Evolutionary conservation across 2,113 vertebrate genomes (phyloP).

Genomic region (Notiomystis cincta): DNA sequence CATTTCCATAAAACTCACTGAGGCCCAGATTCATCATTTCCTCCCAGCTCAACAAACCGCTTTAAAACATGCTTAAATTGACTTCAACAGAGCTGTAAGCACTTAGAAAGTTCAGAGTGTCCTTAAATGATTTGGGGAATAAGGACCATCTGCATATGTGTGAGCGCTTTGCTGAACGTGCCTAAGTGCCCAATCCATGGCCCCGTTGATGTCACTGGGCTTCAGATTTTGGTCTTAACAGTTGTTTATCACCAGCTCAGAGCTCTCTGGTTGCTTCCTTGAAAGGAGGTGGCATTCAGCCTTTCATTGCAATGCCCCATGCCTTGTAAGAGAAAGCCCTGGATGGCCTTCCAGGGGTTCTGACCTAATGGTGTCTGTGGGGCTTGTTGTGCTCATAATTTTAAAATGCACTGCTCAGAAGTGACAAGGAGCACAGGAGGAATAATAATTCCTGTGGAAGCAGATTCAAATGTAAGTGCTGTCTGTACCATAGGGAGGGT

Average conservation of each 20-base stretch:
- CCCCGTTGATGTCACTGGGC: not conserved
- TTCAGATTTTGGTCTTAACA: not conserved
- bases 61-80: slow-evolving; percentile 22
- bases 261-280: not conserved
- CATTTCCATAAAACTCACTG: slow-evolving; percentile 29
- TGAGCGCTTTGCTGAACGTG: not conserved
- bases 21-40: not conserved
- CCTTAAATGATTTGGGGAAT: not conserved
- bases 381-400: not conserved
- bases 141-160: not conserved
- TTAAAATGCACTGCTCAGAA: not conserved
- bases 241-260: not conserved
- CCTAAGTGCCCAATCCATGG: not conserved
- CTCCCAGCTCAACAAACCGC: not conserved
- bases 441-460: not conserved
- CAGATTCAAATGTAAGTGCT: rapidly evolving
- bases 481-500: not conserved
- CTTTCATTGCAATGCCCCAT: not conserved
- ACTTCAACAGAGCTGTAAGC: not conserved
- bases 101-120: not conserved
- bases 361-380: not conserved
- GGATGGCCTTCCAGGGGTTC: not conserved
- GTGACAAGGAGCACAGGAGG: rapidly evolving
- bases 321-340: not conserved
- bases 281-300: not conserved